Percentiles rank a stretch among this genome's conserved stretches.
Evolutionary conservation across 2,797 vertebrate species (phyloP).

Genomic region (Enteromius afrohamiltoni): DNA sequence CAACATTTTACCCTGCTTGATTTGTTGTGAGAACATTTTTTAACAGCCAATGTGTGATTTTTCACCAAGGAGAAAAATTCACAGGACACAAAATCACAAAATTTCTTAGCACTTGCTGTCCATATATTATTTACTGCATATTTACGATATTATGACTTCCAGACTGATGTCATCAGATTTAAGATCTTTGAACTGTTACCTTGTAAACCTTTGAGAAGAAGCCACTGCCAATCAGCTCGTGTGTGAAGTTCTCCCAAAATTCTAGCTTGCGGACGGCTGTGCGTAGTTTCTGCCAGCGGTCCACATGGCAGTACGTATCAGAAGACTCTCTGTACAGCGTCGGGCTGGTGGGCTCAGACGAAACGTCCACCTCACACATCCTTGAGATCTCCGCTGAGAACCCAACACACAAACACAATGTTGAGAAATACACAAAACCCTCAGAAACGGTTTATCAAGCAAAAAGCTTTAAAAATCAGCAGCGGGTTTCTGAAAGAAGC

Average conservation of each 20-base stretch:
- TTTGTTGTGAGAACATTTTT: background rate
- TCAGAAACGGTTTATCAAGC: background rate
- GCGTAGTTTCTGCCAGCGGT: conserved; percentile 87
- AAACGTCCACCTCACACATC: conserved; percentile 77
- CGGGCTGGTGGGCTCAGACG: conserved; percentile 76
- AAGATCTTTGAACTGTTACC: conserved; percentile 68
- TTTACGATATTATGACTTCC: background rate
- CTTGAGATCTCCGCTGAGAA: conserved; percentile 73
- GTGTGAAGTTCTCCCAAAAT: conserved; percentile 88
- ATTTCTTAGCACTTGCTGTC: background rate
- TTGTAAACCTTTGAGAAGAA: conserved; percentile 93
- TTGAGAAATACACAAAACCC: background rate
- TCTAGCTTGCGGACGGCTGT: conserved; percentile 86
- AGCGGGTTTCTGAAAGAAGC: background rate
- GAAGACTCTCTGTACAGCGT: conserved; percentile 71
- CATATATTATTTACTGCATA: background rate
- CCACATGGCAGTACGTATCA: conserved; percentile 73
- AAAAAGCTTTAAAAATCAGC: background rate
- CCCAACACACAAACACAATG: conserved; percentile 20
- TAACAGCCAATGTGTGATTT: background rate
- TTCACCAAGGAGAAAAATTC: background rate
- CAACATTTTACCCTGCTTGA: background rate
- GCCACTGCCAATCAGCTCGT: conserved; percentile 85
- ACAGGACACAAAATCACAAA: background rate
- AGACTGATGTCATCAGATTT: background rate